Conservation (phyloP, 2,113 vertebrate species). For the Phaetusa simplex region DNA sequence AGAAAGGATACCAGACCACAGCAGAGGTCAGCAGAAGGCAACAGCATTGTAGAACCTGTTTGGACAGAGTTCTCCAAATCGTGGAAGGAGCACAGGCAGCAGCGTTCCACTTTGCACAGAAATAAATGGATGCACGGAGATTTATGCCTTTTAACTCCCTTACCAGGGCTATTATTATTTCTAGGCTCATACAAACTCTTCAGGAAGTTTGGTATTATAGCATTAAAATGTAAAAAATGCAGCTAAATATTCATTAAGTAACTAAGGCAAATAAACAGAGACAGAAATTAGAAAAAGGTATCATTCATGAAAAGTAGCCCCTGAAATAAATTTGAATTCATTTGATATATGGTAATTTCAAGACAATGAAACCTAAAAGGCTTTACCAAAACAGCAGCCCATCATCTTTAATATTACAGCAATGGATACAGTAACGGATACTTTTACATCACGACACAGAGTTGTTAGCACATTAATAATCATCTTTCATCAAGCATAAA, state of each 20-base stretch:
- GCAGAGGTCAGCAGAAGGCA: not conserved
- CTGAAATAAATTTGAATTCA: not conserved
- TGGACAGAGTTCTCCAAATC: not conserved
- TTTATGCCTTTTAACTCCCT: not conserved
- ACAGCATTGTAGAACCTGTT: not conserved
- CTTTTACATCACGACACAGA: conserved; percentile 19
- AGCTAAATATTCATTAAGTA: not conserved
- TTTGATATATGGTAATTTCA: not conserved
- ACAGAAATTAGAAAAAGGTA: not conserved
- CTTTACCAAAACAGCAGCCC: not conserved
- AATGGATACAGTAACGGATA: not conserved
- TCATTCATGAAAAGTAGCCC: not conserved
- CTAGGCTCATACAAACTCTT: not conserved
- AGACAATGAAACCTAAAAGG: not conserved
- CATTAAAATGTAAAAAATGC: not conserved
- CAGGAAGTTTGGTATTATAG: not conserved
- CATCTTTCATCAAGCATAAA: conserved; percentile 71
- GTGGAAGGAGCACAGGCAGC: not conserved
- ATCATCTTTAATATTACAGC: not conserved
- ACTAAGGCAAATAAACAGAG: not conserved
- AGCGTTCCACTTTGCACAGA: not conserved
- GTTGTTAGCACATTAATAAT: conserved; percentile 71
- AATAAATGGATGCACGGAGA: not conserved
- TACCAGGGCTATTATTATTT: not conserved
- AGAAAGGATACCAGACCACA: not conserved